Percentiles rank a stretch among this genome's conserved stretches.
Conservation (phyloP, 1,140 invertebrate species). For the Eurosta solidaginis region DNA sequence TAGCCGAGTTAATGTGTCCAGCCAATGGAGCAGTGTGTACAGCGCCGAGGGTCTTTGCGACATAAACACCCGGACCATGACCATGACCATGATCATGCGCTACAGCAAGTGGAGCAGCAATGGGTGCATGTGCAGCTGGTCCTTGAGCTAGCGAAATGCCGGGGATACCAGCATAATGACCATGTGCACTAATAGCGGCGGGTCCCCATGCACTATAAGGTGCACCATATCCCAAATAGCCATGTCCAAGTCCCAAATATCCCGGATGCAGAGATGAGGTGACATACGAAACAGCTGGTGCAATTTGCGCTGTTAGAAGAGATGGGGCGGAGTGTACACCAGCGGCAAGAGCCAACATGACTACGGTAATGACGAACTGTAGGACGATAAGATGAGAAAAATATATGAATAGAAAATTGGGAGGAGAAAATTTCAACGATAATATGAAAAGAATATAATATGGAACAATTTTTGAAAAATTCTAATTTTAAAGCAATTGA, state of each 20-base stretch:
- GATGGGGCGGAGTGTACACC: slow-evolving; percentile 56
- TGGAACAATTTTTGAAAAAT: no score
- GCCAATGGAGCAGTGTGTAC: slow-evolving; percentile 63
- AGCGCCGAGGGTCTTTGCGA: slow-evolving; percentile 63
- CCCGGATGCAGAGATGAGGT: slow-evolving; percentile 45
- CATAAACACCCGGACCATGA: slow-evolving; percentile 56
- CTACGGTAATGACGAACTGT: slow-evolving; percentile 58
- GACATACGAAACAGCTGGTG: slow-evolving; percentile 53
- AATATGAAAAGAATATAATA: no score
- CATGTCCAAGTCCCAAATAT: slow-evolving; percentile 10
- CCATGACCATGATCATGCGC: slow-evolving; percentile 48
- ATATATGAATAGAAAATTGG: not conserved
- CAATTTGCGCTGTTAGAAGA: slow-evolving; percentile 41
- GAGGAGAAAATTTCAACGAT: not conserved
- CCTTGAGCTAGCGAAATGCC: slow-evolving; percentile 53
- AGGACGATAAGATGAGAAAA: slow-evolving; percentile 18
- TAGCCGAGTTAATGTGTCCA: slow-evolving; percentile 57
- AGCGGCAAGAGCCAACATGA: slow-evolving; percentile 58
- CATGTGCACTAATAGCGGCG: slow-evolving; percentile 46
- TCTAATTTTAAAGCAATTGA: no score
- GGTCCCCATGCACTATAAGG: slow-evolving; percentile 35
- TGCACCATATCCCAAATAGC: slow-evolving; percentile 24
- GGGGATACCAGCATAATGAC: slow-evolving; percentile 45
- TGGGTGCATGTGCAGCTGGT: slow-evolving; percentile 36
- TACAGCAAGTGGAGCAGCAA: slow-evolving; percentile 28